phyloP scores from a whole-genome alignment of 2,888 invertebrate genomes.

The Lamellibrachia satsuma region DNA sequence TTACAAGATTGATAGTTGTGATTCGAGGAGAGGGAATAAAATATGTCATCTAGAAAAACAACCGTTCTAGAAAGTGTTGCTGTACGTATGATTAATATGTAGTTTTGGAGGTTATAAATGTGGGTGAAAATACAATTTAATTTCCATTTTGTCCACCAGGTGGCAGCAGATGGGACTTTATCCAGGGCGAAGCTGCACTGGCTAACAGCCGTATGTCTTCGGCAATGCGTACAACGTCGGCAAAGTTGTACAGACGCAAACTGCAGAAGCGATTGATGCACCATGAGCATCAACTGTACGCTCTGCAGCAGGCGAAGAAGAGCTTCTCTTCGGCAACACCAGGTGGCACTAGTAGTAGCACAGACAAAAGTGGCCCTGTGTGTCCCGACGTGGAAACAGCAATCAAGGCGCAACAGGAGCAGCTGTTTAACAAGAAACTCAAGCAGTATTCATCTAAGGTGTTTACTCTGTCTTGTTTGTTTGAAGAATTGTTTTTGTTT shows the following conservation, averaged over 20 bases:
- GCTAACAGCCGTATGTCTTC: slow-evolving; percentile 47
- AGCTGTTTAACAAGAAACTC: slow-evolving; percentile 71
- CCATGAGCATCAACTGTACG: slow-evolving; percentile 75
- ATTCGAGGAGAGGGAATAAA: neutral
- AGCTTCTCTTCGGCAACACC: slow-evolving; percentile 39
- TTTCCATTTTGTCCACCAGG: neutral
- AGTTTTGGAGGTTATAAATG: neutral
- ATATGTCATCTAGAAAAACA: neutral
- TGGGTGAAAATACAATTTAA: neutral
- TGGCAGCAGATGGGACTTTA: slow-evolving; percentile 83
- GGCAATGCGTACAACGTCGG: slow-evolving; percentile 23
- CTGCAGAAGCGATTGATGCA: slow-evolving; percentile 79
- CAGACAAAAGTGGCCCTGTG: slow-evolving; percentile 3
- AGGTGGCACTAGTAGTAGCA: neutral
- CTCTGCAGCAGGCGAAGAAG: slow-evolving; percentile 71
- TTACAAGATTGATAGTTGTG: neutral
- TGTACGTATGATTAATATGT: neutral
- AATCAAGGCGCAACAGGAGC: slow-evolving; percentile 71
- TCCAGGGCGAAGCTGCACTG: slow-evolving; percentile 79
- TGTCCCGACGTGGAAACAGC: neutral
- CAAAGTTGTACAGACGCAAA: slow-evolving; percentile 56
- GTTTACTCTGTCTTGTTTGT: slow-evolving; percentile 22
- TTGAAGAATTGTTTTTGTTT: neutral
- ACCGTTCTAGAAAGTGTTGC: neutral
- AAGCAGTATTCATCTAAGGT: slow-evolving; percentile 73